phyloP scores from a whole-genome alignment of 2,888 invertebrate species.

The Zhuqinia jingwanae region DNA sequence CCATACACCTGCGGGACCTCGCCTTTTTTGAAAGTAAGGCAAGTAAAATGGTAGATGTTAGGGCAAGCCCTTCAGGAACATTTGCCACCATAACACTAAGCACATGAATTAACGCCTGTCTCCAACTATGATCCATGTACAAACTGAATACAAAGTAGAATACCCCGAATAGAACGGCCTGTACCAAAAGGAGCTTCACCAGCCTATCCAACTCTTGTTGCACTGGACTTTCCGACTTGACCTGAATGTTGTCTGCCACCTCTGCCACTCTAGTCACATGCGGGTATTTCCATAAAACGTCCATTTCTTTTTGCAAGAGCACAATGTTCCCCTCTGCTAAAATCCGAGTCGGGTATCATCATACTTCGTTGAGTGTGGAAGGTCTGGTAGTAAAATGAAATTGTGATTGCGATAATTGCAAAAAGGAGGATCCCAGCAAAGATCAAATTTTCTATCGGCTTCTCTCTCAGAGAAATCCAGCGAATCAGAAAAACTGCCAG shows the following conservation, averaged over 20 bases:
- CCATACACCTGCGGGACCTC: conserved; percentile 95
- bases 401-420: conserved; percentile 45
- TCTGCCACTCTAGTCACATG: conserved; percentile 52
- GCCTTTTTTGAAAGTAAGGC: conserved; percentile 99
- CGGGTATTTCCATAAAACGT: conserved; percentile 62
- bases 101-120: conserved; percentile 60
- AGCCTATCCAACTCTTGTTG: conserved; percentile 61
- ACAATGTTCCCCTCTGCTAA: conserved; percentile 28
- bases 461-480: conserved; percentile 50
- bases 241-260: conserved; percentile 35
- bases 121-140: conserved; percentile 53
- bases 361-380: conserved; percentile 39
- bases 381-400: conserved; percentile 69
- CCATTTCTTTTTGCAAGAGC: conserved; percentile 70
- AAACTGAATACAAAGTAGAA: conserved; percentile 56
- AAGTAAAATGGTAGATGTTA: conserved; percentile 99
- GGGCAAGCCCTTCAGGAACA: conserved; percentile 98
- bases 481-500: conserved; percentile 48
- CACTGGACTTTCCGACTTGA: conserved; percentile 61
- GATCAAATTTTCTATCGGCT: conserved; percentile 44
- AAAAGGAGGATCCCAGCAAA: conserved; percentile 53
- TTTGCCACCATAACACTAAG: conserved; percentile 89
- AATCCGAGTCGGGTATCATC: conserved; percentile 38
- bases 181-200: conserved; percentile 52
- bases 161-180: conserved; percentile 59